phyloP scores from a whole-genome alignment of 2,888 invertebrate species.

The Drosophila mettleri region DNA sequence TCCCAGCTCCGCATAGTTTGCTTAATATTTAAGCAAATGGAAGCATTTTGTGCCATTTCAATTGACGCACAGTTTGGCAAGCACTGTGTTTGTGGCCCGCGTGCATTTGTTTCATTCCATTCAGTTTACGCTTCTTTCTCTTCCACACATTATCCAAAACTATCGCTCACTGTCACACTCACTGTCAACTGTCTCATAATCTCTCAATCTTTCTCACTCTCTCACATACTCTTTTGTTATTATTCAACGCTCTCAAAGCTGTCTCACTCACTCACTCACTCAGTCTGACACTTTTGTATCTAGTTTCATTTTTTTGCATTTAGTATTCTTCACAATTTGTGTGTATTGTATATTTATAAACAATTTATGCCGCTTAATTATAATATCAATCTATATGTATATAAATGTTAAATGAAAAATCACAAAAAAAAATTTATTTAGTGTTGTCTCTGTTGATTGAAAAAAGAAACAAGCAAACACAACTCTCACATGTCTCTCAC shows the following conservation, averaged over 20 bases:
- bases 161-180: conserved; percentile 38
- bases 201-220: conserved; percentile 27
- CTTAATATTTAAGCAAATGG: conserved; percentile 71
- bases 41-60: conserved; percentile 67
- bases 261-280: conserved; percentile 48
- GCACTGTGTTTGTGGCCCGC: conserved; percentile 25
- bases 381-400: conserved; percentile 65
- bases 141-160: conserved; percentile 42
- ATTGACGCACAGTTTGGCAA: conserved; percentile 55
- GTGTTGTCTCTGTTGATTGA: conserved; percentile 50
- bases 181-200: conserved; percentile 39
- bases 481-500: conserved; percentile 81
- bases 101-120: conserved; percentile 73
- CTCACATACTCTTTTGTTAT: conserved; percentile 17
- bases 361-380: conserved; percentile 79
- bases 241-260: conserved; percentile 17
- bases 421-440: conserved; percentile 57
- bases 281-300: conserved; percentile 80
- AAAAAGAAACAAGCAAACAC: conserved; percentile 2
- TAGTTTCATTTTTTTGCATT: conserved; percentile 81
- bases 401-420: conserved; percentile 52
- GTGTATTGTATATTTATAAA: conserved; percentile 82
- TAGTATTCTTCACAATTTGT: conserved; percentile 80
- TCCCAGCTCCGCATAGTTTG: conserved; percentile 51
- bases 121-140: conserved; percentile 52